Base-by-base conservation (phyloP, 2,113 vertebrate species). In the Nannobrachium achirus region DNA sequence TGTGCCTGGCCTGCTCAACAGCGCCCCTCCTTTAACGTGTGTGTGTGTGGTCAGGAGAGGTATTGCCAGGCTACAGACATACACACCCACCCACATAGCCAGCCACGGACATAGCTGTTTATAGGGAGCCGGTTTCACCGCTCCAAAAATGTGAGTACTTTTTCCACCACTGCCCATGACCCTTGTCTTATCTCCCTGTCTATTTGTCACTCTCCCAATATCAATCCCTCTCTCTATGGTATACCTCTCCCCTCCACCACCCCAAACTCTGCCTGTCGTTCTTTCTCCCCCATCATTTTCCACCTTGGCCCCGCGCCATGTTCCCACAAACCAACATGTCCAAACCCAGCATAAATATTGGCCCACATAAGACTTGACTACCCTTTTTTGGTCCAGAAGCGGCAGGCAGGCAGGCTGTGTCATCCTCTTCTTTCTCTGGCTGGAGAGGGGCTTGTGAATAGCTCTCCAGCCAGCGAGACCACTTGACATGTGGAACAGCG, bases 401-500 rank as follows among this genome's bases (percentile, higher is more conserved):
- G n/a, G n/a, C n/a, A n/a, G n/a, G n/a, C n/a, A n/a, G 10, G 33
- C 18, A 59, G 13, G 11, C 16, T 2, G 45, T 61, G 63, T 33
- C 25, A 64, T 73, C 71, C 60, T 50, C 69, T 66, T 25, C 56
- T 57, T 15, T 57, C 68, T 53, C 16, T 49, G 66, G 55, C 62
- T 78, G 64, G 65, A 82, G 72, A 83, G 76, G n/a, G n/a, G 70
- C 71, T 48, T 70, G 60, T 78, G 79, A 86, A 81, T 58, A 52
- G 69, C 76, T 78, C 72, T 80, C n/a, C 10, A 8, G 45, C 64
- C 63, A 16, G 67, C n/a, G 39, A 69, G 56, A 38, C 76, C 38
- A 58, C 79, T 86, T 78, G 73, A 84, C 78, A 60, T 63, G 80
- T 61, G n/a, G 62, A 77, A 73, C 72, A 77, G 77, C 66, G 60